Evolutionary conservation across 2,888 invertebrate genomes (phyloP).

Genomic region (Microplitis manilae): DNA sequence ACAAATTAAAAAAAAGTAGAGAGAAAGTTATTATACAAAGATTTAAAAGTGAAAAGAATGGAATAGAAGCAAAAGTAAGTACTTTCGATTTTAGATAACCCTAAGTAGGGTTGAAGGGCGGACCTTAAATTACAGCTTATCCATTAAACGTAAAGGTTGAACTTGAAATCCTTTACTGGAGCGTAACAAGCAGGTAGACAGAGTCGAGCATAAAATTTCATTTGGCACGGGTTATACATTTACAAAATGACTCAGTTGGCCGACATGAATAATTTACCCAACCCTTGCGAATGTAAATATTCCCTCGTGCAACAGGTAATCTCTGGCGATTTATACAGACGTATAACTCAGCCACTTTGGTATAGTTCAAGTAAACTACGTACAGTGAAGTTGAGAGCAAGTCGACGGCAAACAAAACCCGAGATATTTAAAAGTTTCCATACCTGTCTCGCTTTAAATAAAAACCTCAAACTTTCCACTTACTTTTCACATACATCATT

Average conservation of each 20-base stretch:
- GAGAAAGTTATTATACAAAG: background rate
- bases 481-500: background rate
- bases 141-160: background rate
- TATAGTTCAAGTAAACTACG: background rate
- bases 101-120: background rate
- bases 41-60: background rate
- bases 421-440: background rate
- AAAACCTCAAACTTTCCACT: background rate
- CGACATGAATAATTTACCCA: slow-evolving; percentile 16
- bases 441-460: background rate
- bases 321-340: slow-evolving; percentile 26
- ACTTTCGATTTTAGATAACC: background rate
- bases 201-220: background rate
- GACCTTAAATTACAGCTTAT: background rate
- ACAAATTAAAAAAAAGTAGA: background rate
- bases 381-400: background rate
- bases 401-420: no score
- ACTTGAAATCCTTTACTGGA: background rate
- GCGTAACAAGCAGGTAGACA: background rate
- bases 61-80: background rate
- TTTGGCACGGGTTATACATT: slow-evolving; percentile 19
- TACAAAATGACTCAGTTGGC: slow-evolving; percentile 20
- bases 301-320: slow-evolving; percentile 49
- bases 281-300: slow-evolving; percentile 41
- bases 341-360: slow-evolving; percentile 10